Evolutionary conservation across 2,888 invertebrate species (phyloP).

Genomic region (Calameuta idolon): DNA sequence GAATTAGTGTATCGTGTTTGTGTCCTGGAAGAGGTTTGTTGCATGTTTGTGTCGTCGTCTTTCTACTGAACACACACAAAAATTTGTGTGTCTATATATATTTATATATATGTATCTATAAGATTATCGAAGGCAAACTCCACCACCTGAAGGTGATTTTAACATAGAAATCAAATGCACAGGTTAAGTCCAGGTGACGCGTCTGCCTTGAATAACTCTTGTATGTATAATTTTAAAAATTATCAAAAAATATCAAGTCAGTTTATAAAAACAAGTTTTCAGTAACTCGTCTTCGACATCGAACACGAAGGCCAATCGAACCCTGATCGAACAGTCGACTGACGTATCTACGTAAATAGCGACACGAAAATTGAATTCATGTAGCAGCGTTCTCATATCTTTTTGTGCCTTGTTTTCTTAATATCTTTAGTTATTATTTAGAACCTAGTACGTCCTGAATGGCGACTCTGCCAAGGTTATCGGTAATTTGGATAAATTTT

Average conservation of each 20-base stretch:
- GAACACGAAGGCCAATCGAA: conserved; percentile 3
- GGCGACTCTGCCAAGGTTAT: background rate
- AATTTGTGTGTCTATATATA: too few species aligned
- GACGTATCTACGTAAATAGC: background rate
- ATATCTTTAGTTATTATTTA: background rate
- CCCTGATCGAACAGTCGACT: background rate
- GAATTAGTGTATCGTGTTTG: background rate
- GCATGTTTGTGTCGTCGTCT: background rate
- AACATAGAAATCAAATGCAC: background rate
- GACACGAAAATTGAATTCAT: background rate
- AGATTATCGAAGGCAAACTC: too few species aligned
- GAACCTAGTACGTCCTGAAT: background rate
- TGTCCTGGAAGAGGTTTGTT: background rate
- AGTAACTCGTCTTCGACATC: background rate
- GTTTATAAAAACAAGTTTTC: conserved; percentile 3
- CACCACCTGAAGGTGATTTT: background rate
- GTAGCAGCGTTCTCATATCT: background rate
- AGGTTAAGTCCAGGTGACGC: background rate
- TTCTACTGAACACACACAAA: too few species aligned
- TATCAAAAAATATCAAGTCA: conserved; percentile 13
- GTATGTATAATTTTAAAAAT: background rate
- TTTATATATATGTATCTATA: too few species aligned
- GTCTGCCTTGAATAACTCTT: background rate
- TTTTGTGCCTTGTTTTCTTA: background rate
- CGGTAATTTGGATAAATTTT: too few species aligned